phyloP scores from a whole-genome alignment of 2,113 vertebrate species.

The Mellivora capensis region DNA sequence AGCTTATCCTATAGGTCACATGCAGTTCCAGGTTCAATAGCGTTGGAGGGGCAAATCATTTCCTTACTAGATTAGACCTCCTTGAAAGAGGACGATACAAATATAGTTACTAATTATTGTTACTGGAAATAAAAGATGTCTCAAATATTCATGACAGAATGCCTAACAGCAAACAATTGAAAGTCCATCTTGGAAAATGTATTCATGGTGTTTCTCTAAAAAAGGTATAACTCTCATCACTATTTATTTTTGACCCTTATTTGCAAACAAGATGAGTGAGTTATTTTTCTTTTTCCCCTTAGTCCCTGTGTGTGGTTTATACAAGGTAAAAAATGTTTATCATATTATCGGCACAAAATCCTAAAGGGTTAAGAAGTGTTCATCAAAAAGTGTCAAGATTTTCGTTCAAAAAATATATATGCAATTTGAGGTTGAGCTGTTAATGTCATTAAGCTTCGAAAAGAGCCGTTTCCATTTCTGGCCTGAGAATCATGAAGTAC shows the following conservation, averaged over 20 bases:
- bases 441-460: background rate
- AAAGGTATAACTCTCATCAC: background rate
- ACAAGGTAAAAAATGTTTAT: background rate
- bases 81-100: background rate
- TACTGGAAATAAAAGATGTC: background rate
- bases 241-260: background rate
- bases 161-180: background rate
- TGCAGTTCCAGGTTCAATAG: background rate
- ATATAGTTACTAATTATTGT: background rate
- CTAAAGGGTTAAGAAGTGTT: background rate
- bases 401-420: constrained; percentile 5
- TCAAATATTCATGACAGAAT: background rate
- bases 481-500: background rate
- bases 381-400: background rate
- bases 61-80: background rate
- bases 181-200: background rate
- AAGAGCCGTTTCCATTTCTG: background rate
- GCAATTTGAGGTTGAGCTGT: background rate
- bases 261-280: background rate
- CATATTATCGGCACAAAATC: background rate
- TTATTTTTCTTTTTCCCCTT: background rate
- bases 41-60: background rate
- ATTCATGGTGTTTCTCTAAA: background rate
- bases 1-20: background rate
- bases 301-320: background rate